phyloP scores from a whole-genome alignment of 2,113 vertebrate species.

The Hystrix brachyura region DNA sequence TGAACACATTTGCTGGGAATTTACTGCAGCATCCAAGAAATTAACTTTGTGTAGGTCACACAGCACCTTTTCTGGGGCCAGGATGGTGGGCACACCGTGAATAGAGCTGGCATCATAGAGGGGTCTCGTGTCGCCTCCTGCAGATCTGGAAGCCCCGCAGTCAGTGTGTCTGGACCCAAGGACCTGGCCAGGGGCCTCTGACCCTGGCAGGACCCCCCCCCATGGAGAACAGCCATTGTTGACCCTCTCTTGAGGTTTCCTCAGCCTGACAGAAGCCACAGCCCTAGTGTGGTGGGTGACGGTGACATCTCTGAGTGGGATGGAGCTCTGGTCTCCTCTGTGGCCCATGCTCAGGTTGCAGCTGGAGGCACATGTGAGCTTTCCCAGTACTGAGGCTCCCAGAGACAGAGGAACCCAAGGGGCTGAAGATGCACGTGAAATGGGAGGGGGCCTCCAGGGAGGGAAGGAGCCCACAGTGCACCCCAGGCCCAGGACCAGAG shows the following conservation, averaged over 20 bases:
- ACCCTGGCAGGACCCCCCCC: neutral
- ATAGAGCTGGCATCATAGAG: fast-evolving
- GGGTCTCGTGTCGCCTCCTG: fast-evolving
- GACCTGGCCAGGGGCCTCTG: fast-evolving
- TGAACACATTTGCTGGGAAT: neutral
- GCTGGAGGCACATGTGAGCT: neutral
- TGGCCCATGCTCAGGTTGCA: neutral
- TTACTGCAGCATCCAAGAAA: neutral
- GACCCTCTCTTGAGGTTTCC: too few relatives aligned
- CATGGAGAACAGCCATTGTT: too few relatives aligned
- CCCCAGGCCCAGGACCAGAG: neutral
- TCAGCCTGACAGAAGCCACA: fast-evolving
- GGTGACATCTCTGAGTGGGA: neutral
- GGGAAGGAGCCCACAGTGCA: neutral
- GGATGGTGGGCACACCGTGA: fast-evolving
- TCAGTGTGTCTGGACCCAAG: neutral
- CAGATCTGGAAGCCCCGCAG: neutral
- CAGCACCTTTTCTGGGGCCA: neutral
- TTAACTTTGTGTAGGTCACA: slow-evolving; percentile 6
- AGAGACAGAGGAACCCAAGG: neutral
- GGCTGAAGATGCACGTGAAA: neutral
- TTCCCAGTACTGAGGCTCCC: neutral
- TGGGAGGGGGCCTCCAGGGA: neutral
- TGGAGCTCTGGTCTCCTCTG: too few relatives aligned
- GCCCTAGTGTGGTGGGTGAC: neutral